Base-by-base conservation (phyloP, 2,113 vertebrate species). In the Myanophis thanlyinensis region DNA sequence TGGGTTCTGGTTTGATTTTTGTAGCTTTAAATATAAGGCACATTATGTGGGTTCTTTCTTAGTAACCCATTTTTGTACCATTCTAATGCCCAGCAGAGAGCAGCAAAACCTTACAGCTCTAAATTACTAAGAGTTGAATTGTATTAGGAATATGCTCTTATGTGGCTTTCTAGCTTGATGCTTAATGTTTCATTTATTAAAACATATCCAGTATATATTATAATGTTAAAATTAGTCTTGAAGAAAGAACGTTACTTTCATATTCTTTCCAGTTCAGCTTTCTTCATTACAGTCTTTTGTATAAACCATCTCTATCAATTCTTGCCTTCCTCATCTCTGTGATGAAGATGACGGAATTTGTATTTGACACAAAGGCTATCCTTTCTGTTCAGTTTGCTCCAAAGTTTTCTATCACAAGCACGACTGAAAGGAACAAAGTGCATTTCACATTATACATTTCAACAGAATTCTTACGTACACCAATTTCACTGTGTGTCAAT, bases 111-210 rank as follows among this genome's bases (percentile, higher is more conserved):
- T 67, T 53, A 89, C 6, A 90, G 85, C 46, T 59, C 35, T 22
- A 10, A 40, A 18, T 54, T n/a, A 49, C 18, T 9, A 54, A 49
- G 13, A n/a, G 1, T 13, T 85, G 49, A 1, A 3, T 35, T 93
- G 46, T 86, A 86, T 52, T 62, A 62, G 73, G 47, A 59, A 59
- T 25, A 93, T 90, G 92, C 62, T 88, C 52, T 44, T 80, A n/a
- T 48, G n/a, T 44, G 89, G 46, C 73, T 62, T 46, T 47, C 80
- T 51, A 3, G 85, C 46, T 52, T 62, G 53, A 62, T 85, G 46
- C 89, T 53, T 48, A 85, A 89, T 59, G 52, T 93, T 86, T n/a
- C 44, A 49, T 46, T 56, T 85, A 25, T 93, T 86, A 90, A 93
- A 86, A 86, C 15, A 44, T 80, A 44, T 80, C 35, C 73, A 44